Evolutionary conservation across 2,113 vertebrate genomes (phyloP).

Genomic region (Laterallus jamaicensis): DNA sequence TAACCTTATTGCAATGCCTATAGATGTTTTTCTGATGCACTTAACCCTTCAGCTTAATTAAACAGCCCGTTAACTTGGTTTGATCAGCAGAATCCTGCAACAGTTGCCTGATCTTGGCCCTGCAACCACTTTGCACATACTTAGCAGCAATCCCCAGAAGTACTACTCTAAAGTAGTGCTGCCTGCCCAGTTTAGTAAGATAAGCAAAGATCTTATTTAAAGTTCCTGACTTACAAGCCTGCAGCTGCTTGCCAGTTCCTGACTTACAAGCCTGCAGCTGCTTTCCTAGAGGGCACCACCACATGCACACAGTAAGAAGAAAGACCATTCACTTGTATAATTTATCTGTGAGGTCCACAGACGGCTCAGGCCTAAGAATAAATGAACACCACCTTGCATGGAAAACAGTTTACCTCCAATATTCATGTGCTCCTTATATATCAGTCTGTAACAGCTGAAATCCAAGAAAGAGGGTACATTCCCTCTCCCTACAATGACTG

Average conservation of each 20-base stretch:
- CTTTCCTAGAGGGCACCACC: neutral
- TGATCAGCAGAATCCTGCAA: neutral
- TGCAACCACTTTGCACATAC: neutral
- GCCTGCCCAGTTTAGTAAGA: neutral
- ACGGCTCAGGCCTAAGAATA: neutral
- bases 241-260: neutral
- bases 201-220: neutral
- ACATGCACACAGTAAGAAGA: neutral
- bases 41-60: neutral
- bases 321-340: neutral
- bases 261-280: neutral
- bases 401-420: neutral
- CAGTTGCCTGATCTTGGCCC: neutral
- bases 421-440: neutral
- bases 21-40: neutral
- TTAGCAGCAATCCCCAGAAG: neutral
- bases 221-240: neutral
- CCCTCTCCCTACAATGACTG: neutral
- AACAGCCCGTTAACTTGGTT: neutral
- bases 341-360: neutral
- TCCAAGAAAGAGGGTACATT: neutral
- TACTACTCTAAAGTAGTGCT: neutral
- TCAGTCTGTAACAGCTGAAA: neutral
- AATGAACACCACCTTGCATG: neutral
- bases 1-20: neutral